These are phyloP conservation scores for Bombus waltoni DNA, from an alignment of 1,140 invertebrate species.

Conservation along the genomic window DNA sequence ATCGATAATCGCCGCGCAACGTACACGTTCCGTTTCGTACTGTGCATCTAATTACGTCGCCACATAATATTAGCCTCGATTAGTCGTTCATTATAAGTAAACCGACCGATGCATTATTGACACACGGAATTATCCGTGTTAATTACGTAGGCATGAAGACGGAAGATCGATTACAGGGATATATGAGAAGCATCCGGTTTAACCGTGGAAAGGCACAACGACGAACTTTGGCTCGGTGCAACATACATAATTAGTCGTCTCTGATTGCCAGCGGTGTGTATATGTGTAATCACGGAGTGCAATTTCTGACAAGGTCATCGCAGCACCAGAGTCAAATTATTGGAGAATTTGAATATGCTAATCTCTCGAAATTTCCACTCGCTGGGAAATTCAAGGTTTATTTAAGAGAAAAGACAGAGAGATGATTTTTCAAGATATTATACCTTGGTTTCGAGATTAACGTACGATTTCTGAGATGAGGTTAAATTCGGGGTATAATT, in stretches of 20 bases:
- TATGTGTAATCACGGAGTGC: conserved; percentile 31
- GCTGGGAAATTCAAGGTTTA: neutral
- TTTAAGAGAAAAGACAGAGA: neutral
- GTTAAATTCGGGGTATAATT: too few relatives aligned
- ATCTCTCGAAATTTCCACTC: neutral
- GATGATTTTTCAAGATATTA: too few relatives aligned
- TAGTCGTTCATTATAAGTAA: conserved; percentile 26
- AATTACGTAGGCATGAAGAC: neutral
- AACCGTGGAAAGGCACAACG: neutral
- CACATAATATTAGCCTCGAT: conserved; percentile 11
- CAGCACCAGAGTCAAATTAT: conserved; percentile 8
- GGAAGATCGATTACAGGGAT: conserved; percentile 7
- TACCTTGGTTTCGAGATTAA: too few relatives aligned
- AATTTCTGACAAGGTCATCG: conserved; percentile 22
- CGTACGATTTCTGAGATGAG: too few relatives aligned
- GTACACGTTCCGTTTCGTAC: neutral
- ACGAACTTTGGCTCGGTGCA: neutral
- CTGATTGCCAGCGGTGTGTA: conserved; percentile 18
- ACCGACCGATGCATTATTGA: neutral
- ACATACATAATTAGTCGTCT: conserved; percentile 12
- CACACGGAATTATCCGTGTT: neutral
- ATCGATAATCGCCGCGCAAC: neutral
- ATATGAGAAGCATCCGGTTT: neutral
- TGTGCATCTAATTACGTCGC: neutral
- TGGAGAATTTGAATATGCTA: conserved; percentile 22